Evolutionary conservation across 2,797 vertebrate genomes (phyloP).

Genomic region (Tinamus major): DNA sequence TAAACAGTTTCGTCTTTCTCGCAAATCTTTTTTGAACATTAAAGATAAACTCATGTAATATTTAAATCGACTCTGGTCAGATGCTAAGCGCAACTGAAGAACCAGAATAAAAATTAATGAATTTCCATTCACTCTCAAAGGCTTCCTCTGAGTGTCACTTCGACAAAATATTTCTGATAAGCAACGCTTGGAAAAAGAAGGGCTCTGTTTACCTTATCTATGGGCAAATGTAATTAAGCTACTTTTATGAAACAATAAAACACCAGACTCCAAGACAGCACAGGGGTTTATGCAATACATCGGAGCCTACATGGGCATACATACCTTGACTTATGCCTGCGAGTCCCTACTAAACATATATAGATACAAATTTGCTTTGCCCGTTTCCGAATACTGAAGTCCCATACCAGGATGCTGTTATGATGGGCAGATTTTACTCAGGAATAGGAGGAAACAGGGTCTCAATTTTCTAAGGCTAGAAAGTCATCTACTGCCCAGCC

Average conservation of each 20-base stretch:
- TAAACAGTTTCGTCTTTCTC: conserved; percentile 38
- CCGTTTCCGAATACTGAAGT: background rate
- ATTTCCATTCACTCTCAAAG: background rate
- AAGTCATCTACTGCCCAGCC: background rate
- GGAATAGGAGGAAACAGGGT: background rate
- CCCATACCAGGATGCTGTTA: background rate
- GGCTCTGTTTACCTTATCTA: conserved; percentile 59
- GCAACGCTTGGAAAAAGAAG: background rate
- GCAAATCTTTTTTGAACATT: conserved; percentile 56
- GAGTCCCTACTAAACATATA: background rate
- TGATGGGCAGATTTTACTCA: background rate
- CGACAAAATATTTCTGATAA: conserved; percentile 52
- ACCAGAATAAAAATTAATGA: conserved; percentile 50
- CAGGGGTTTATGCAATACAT: conserved; percentile 3
- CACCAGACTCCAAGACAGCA: conserved; percentile 32
- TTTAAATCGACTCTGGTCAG: conserved; percentile 53
- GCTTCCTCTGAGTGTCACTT: conserved; percentile 8
- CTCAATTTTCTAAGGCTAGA: background rate
- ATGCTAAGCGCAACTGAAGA: conserved; percentile 43
- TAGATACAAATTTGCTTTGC: background rate
- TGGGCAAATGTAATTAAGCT: conserved; percentile 45
- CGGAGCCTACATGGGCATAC: background rate
- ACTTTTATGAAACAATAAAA: conserved; percentile 64
- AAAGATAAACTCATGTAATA: conserved; percentile 60
- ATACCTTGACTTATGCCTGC: background rate